Evolutionary conservation across 2,888 invertebrate genomes (phyloP).

Genomic region (Pantelozetes paolii): DNA sequence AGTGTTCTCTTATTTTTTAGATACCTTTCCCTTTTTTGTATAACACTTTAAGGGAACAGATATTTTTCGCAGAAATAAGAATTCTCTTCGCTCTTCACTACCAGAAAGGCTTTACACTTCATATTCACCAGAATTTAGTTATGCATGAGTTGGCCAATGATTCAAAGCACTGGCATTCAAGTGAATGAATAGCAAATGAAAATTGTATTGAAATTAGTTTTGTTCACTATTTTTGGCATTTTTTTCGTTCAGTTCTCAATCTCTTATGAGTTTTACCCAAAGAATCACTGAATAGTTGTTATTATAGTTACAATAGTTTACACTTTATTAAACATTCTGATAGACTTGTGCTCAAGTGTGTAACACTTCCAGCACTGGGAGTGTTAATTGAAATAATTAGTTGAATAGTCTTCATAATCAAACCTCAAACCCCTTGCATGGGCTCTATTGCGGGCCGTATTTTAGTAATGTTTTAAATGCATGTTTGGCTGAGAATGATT

Average conservation of each 20-base stretch:
- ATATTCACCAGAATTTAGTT: constrained; percentile 29
- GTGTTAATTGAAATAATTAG: not conserved
- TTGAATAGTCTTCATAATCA: not conserved
- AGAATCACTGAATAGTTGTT: constrained; percentile 14
- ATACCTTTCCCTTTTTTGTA: not conserved
- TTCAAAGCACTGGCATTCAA: constrained; percentile 18
- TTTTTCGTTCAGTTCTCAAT: not conserved
- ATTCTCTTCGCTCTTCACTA: too few relatives aligned
- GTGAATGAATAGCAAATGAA: constrained; percentile 1
- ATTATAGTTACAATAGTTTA: constrained; percentile 4
- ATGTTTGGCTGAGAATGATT: not conserved
- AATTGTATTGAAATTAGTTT: constrained; percentile 22
- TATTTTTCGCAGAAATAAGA: not conserved
- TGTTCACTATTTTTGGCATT: not conserved
- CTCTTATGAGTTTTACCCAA: not conserved
- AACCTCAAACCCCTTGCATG: not conserved
- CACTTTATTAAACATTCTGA: constrained; percentile 27
- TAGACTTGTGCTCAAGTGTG: not conserved
- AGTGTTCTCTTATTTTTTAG: not conserved
- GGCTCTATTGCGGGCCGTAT: not conserved
- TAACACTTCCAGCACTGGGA: not conserved
- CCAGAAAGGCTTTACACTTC: not conserved
- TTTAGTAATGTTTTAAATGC: too few relatives aligned
- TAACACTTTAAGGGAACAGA: not conserved
- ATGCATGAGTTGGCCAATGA: constrained; percentile 22